Evolutionary conservation across 2,888 invertebrate species (phyloP), one percentile per base, ranked within the genome.

Genomic region (Chrysolina americana): DNA sequence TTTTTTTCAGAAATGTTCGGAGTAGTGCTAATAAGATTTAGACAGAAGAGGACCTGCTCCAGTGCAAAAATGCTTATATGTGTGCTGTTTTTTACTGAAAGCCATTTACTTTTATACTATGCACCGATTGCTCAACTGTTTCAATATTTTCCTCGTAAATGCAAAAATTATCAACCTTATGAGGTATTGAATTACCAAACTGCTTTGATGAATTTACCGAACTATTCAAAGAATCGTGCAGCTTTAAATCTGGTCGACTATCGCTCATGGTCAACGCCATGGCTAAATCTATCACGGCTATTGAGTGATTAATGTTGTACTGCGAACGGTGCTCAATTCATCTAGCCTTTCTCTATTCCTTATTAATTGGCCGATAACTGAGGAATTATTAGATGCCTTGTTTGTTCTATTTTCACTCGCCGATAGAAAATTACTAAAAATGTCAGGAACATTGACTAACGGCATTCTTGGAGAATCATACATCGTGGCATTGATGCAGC

Each of bases 221-320:
- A 53, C 68, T 68, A 68, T 68, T 23, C 28, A 15, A 59, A 23
- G n/a, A 68, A 17, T n/a, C 23, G 62, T 48, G 41, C 62, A 66
- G 41, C 68, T 63, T 19, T 75, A 13, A 53, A 74, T 71, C 65
- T 80, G 79, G 78, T 73, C 77, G 70, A 79, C 81, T 83, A 82
- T 75, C 75, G 79, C 78, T 83, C 87, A 87, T 86, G 87, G 87
- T 86, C 87, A 87, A 86, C 86, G 86, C 86, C 87, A 87, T 83
- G 87, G 87, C 83, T 84, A 83, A 84, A 85, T 83, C 81, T 79
- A 81, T 83, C 81, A 65, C 73, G 71, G 77, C 62, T 73, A 68
- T 36, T 70, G 50, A 70, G 71, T 74, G 75, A 80, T 75, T 79
- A 78, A 76, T 75, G 65, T 70, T 68, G 59, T 74, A 41, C 36